A percentile compares a stretch with the other conserved stretches of the same genome.
Conservation (phyloP, 2,113 vertebrate species). For the Hirundichthys speculiger region DNA sequence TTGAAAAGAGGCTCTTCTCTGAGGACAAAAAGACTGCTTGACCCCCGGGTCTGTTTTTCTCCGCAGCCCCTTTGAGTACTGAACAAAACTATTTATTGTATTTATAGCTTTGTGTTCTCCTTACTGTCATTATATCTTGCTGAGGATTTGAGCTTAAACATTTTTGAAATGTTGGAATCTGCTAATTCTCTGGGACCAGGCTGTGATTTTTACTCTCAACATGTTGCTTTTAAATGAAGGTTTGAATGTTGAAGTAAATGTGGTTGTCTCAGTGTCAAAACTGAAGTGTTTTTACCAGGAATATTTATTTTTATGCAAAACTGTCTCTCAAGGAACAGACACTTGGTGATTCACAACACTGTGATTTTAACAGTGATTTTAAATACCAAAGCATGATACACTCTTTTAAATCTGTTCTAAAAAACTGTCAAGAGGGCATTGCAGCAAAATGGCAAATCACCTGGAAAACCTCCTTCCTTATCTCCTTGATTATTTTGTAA, state of each 20-base stretch:
- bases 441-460: slow-evolving; percentile 16
- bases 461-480: slow-evolving; percentile 26
- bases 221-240: slow-evolving; percentile 52
- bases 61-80: slow-evolving; percentile 72
- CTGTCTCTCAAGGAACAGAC: slow-evolving; percentile 46
- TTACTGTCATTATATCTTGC: slow-evolving; percentile 62
- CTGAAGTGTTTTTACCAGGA: slow-evolving; percentile 43
- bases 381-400: slow-evolving; percentile 44
- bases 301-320: slow-evolving; percentile 65
- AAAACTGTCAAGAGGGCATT: slow-evolving; percentile 8
- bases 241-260: slow-evolving; percentile 56
- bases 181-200: slow-evolving; percentile 70
- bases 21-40: slow-evolving; percentile 58
- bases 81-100: slow-evolving; percentile 97
- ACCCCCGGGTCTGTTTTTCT: slow-evolving; percentile 56
- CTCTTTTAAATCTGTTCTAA: slow-evolving; percentile 2
- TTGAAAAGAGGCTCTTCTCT: slow-evolving; percentile 47
- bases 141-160: slow-evolving; percentile 63
- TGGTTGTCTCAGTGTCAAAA: slow-evolving; percentile 48
- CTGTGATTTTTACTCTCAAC: slow-evolving; percentile 47
- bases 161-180: slow-evolving; percentile 62
- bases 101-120: slow-evolving; percentile 86
- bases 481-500: slow-evolving; percentile 28
- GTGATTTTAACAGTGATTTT: slow-evolving; percentile 2
- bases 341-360: slow-evolving; percentile 32